These are phyloP conservation scores for Aleiodes testaceus DNA, from an alignment of 2,888 invertebrate species.

Conservation along the genomic window DNA sequence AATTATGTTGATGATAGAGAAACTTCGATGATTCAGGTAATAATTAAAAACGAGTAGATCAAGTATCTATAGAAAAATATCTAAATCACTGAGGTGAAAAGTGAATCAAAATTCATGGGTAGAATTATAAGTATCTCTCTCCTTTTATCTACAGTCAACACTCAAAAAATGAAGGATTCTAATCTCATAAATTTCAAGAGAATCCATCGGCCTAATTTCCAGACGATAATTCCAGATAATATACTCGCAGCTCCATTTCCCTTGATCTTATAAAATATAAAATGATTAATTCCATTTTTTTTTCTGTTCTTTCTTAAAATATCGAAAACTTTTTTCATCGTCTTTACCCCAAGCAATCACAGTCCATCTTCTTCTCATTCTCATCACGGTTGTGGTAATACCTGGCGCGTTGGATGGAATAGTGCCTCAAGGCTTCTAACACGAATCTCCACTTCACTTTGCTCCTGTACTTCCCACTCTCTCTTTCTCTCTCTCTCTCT, in stretches of 20 bases:
- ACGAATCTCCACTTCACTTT: constrained; percentile 64
- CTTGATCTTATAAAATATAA: not conserved
- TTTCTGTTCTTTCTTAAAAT: constrained; percentile 24
- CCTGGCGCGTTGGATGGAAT: constrained; percentile 51
- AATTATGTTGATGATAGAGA: not conserved
- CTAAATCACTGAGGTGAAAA: not conserved
- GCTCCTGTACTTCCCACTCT: constrained; percentile 15
- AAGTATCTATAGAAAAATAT: not conserved
- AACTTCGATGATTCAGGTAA: not conserved
- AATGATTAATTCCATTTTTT: not conserved
- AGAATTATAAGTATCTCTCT: not conserved
- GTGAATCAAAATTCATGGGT: not conserved
- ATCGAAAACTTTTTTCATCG: constrained; percentile 15
- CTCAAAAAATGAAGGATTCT: not conserved
- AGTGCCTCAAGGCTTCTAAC: constrained; percentile 57
- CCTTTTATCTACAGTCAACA: no score
- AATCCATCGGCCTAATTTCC: not conserved
- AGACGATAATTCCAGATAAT: not conserved
- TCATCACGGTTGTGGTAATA: constrained; percentile 59
- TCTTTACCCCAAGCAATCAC: constrained; percentile 17
- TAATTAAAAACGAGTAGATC: not conserved
- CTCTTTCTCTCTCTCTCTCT: not conserved
- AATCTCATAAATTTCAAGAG: constrained; percentile 3
- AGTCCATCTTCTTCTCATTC: constrained; percentile 51
- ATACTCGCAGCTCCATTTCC: not conserved